Base-by-base conservation (phyloP, 2,888 invertebrate genomes). In the Parnassius apollo region DNA sequence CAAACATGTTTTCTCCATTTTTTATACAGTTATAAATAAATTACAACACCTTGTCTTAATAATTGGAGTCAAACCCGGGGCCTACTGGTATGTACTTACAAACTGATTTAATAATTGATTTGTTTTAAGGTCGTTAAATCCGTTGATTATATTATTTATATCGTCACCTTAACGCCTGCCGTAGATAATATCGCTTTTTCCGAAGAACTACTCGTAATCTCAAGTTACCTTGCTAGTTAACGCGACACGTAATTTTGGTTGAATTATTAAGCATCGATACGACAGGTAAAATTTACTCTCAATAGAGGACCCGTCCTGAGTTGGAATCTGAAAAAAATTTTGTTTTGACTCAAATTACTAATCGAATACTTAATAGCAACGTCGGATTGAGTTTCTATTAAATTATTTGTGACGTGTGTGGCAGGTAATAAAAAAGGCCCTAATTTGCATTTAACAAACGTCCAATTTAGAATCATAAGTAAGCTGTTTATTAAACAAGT, bases 371-470 rank as follows among this genome's bases (percentile, higher is more conserved):
- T 45, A 53, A 59, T 46, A 18, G 45, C 53, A 35, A 46, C 52
- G 22, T 50, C 74, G 74, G 69, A 78, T 85, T 80, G 72, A 73
- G 75, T 87, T 83, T 81, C 85, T 76, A 78, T 78, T 79, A 75
- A 81, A 77, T 73, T 75, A 75, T 77, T 76, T 71, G 59, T 85
- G 76, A 84, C 85, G 83, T 88, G 87, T 88, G 86, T 85, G 83
- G 84, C 71, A 76, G 74, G 9, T 80, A 69, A 83, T 86, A 82
- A 84, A 84, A 79, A 67, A 69, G n/a, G 67, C 70, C 68, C 67
- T 22, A 68, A 87, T 89, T 89, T 88, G 86, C 85, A 89, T 89
- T 85, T 77, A 82, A 77, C 77, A 77, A 73, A 75, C 74, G 35
- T 35, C 35, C 35, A 35, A 35, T 35, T 35, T 35, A 35, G 35